Base-by-base conservation (phyloP, 2,113 vertebrate species). In the Todiramphus saurophagus region DNA sequence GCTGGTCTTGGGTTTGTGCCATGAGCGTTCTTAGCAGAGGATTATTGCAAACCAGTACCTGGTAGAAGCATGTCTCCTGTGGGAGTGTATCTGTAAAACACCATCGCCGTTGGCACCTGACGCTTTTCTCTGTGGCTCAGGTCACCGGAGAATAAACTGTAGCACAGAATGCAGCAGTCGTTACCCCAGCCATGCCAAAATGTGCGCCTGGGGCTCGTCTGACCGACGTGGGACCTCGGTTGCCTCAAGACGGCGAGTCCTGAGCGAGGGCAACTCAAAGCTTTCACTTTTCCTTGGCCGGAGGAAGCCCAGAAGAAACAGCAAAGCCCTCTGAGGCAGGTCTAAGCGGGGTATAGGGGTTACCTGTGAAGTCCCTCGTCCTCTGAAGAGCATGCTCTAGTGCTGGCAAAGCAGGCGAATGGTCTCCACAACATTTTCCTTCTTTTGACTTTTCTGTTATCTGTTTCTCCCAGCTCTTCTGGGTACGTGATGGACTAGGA, bases 151-250 rank as follows among this genome's bases (percentile, higher is more conserved):
- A 39, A n/a, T 17, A 11, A 56, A 5, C 33, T 1, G 7, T 1
- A 2, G 5, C 3, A 0, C 7, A 10, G 5, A n/a, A 10, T 0
- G 6, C 5, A 7, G 27, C 1, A 3, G 1, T 12, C 1, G 0
- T 35, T 39, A 2, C 31, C 72, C 43, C 30, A 4, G 46, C 19
- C 6, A 0, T 1, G 17, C 0, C 9, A 2, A 2, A 3, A 2
- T 1, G 30, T 10, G 73, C 43, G 2, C 10, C 2, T 3, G 55
- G 58, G 53, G 30, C 37, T 82, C 6, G 6, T 18, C 16, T 59
- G 23, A 5, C 37, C 2, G 0, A 2, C 39, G 1, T 10, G 8
- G 67, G 31, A 48, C 43, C 83, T 13, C 2, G 5, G 21, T 9
- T 64, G 58, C 37, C 2, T 2, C 44, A 17, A n/a, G 46, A 27